Percentiles rank a stretch among this genome's conserved stretches.
Conservation (phyloP, 1,140 invertebrate genomes). For the Hypothenemus hampei region DNA sequence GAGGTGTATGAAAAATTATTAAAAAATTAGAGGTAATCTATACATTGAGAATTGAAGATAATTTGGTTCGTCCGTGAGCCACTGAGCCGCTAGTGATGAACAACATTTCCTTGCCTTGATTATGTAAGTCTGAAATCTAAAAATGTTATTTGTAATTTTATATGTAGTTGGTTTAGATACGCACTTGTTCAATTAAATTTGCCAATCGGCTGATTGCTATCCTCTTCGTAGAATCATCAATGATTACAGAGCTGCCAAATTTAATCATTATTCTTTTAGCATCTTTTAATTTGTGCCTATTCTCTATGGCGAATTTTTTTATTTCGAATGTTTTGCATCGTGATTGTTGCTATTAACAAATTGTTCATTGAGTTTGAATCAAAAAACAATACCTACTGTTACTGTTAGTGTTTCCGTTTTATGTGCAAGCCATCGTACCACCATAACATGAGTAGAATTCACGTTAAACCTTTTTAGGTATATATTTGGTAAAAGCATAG, state of each 20-base stretch:
- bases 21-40: neutral
- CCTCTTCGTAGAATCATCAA: neutral
- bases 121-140: constrained; percentile 12
- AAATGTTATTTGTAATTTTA: no score
- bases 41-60: neutral
- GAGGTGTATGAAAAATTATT: neutral
- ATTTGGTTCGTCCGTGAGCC: constrained; percentile 11
- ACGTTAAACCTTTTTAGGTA: no score
- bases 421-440: no score
- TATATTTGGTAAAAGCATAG: no score
- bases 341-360: no score
- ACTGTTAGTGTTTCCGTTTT: no score
- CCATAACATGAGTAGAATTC: no score
- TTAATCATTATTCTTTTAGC: constrained; percentile 11
- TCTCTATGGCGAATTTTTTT: neutral
- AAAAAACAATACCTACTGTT: no score
- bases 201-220: constrained; percentile 4
- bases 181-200: constrained; percentile 6
- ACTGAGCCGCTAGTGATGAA: constrained; percentile 19
- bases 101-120: constrained; percentile 11
- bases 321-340: neutral
- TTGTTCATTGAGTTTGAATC: no score
- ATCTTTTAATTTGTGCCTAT: neutral
- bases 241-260: constrained; percentile 7
- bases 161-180: no score